These are phyloP conservation scores for Pteria penguin DNA, from an alignment of 2,888 invertebrate genomes.

Conservation along the genomic window DNA sequence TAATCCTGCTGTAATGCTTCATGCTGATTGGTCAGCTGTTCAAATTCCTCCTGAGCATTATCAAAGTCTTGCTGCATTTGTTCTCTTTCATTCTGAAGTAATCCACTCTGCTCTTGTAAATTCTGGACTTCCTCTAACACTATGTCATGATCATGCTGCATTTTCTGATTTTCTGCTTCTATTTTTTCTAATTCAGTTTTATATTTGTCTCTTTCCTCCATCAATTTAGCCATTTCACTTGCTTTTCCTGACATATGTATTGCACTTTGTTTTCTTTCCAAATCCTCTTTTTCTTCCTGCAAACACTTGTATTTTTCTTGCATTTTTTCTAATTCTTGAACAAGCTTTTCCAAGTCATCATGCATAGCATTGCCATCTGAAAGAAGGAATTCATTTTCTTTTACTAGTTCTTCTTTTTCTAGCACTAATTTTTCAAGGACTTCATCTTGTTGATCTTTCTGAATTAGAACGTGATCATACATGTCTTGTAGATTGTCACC, in stretches of 20 bases:
- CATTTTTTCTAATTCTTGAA: conserved; percentile 70
- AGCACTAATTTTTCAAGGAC: conserved; percentile 56
- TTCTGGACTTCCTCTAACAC: conserved; percentile 73
- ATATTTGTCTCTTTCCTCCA: conserved; percentile 67
- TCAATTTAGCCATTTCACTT: conserved; percentile 67
- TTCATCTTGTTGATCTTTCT: conserved; percentile 63
- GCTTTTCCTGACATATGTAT: conserved; percentile 66
- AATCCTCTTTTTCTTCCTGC: conserved; percentile 63
- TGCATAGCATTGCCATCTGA: conserved; percentile 72
- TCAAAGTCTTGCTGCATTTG: conserved; percentile 64
- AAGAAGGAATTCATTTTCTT: conserved; percentile 70
- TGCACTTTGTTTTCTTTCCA: conserved; percentile 60
- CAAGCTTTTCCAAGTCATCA: conserved; percentile 71
- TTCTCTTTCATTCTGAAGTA: conserved; percentile 53
- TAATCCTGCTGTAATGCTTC: conserved; percentile 70
- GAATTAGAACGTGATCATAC: conserved; percentile 60
- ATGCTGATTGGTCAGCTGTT: conserved; percentile 62
- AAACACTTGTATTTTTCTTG: conserved; percentile 65
- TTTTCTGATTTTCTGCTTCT: conserved; percentile 51
- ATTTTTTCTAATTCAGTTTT: conserved; percentile 57
- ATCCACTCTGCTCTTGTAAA: conserved; percentile 53
- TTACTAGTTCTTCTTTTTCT: conserved; percentile 63
- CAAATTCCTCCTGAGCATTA: conserved; percentile 66
- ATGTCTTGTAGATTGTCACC: conserved; percentile 73
- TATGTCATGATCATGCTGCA: conserved; percentile 70